Conservation (phyloP, 53 echinoderm and acorn worm genomes). For the Apostichopus leukothele region DNA sequence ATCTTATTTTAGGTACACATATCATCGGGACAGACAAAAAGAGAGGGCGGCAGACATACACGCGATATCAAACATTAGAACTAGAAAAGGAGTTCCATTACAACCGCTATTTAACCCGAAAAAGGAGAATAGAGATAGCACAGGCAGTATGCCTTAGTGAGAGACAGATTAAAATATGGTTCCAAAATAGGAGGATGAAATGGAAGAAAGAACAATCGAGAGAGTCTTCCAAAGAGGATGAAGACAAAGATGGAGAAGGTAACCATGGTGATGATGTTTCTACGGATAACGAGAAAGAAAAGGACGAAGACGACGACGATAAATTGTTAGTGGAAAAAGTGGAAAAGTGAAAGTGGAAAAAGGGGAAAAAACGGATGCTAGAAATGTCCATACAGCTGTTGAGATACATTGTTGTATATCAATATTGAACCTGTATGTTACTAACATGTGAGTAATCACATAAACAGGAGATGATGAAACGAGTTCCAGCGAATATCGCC, state of each 20-base stretch:
- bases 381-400: neutral
- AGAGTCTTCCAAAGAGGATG: slow-evolving; percentile 68
- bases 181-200: slow-evolving; percentile 97
- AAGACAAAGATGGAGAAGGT: slow-evolving; percentile 48
- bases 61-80: slow-evolving; percentile 92
- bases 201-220: slow-evolving; percentile 88
- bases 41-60: slow-evolving; percentile 94
- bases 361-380: neutral
- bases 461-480: too few relatives aligned
- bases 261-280: slow-evolving; percentile 44
- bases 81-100: slow-evolving; percentile 98
- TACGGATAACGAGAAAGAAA: slow-evolving; percentile 28
- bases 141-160: slow-evolving; percentile 94
- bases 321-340: slow-evolving; percentile 9
- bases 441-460: too few relatives aligned
- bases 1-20: slow-evolving; percentile 68
- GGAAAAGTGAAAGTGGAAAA: slow-evolving; percentile 31
- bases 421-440: too few relatives aligned
- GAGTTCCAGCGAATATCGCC: too few relatives aligned
- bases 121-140: slow-evolving; percentile 94
- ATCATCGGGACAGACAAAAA: slow-evolving; percentile 96
- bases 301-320: neutral
- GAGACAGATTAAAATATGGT: slow-evolving; percentile 99
- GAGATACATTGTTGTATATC: too few relatives aligned
- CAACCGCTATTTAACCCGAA: slow-evolving; percentile 92